A percentile compares a stretch with the other conserved stretches of the same genome.
These are phyloP conservation scores for Actinemys pallida DNA, from an alignment of 2,113 vertebrate species.

Conservation along the genomic window DNA sequence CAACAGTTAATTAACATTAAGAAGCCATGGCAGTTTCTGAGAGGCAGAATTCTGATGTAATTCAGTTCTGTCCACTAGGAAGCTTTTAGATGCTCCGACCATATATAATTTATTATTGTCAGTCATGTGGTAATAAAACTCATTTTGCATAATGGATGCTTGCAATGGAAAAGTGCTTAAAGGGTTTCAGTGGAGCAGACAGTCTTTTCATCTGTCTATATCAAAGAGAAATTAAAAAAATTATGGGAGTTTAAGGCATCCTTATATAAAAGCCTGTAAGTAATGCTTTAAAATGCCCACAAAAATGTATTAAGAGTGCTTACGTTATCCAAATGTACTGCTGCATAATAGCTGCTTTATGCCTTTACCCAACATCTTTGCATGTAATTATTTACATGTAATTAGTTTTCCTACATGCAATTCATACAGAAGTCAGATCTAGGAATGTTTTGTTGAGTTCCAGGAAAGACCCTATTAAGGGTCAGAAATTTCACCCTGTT, in stretches of 20 bases:
- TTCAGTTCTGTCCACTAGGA: slow-evolving; percentile 43
- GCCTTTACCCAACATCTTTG: rapidly evolving
- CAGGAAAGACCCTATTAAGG: rapidly evolving
- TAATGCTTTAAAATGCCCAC: background rate
- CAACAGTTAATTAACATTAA: slow-evolving; percentile 38
- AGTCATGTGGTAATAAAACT: slow-evolving; percentile 44
- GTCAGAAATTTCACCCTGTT: background rate
- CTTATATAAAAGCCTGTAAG: slow-evolving; percentile 9
- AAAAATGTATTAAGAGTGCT: background rate
- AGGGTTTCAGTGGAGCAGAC: slow-evolving; percentile 38
- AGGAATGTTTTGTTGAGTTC: rapidly evolving
- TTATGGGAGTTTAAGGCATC: background rate
- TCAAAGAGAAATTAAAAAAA: slow-evolving; percentile 17
- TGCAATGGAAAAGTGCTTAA: slow-evolving; percentile 42
- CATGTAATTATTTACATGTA: rapidly evolving
- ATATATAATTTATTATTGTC: slow-evolving; percentile 66
- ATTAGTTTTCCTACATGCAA: rapidly evolving
- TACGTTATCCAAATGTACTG: rapidly evolving
- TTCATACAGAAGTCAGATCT: rapidly evolving
- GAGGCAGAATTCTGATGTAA: slow-evolving; percentile 56
- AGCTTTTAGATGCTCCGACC: slow-evolving; percentile 50
- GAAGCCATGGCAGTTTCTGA: slow-evolving; percentile 42
- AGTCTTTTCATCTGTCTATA: background rate
- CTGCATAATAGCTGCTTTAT: rapidly evolving
- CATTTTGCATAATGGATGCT: slow-evolving; percentile 49